phyloP scores from a whole-genome alignment of 2,888 invertebrate genomes.

The Cyclophora punctaria region DNA sequence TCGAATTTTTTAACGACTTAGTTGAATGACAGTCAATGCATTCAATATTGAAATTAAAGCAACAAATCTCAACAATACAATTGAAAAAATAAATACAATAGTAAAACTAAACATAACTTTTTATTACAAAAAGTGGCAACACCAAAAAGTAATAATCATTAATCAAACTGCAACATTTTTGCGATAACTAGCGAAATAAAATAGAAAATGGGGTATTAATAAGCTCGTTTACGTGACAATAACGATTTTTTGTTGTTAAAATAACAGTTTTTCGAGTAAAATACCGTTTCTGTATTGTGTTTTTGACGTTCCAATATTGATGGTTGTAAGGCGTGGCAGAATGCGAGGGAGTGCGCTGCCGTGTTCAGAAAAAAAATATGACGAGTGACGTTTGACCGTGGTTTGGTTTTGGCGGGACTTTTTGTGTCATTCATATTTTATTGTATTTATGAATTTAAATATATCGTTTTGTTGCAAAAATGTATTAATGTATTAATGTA shows the following conservation, averaged over 20 bases:
- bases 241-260: constrained; percentile 5
- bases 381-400: constrained; percentile 23
- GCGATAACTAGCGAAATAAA: no score
- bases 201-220: no score
- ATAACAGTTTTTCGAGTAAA: constrained; percentile 8
- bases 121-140: constrained; percentile 11
- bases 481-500: no score
- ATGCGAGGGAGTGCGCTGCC: constrained; percentile 36
- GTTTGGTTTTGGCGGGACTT: constrained; percentile 1
- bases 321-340: constrained; percentile 42
- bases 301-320: constrained; percentile 37
- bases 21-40: no score
- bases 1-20: no score
- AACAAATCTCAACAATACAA: no score
- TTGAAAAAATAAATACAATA: background rate
- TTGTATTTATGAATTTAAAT: no score
- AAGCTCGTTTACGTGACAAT: constrained; percentile 3
- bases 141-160: constrained; percentile 16
- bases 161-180: constrained; percentile 12
- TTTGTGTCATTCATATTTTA: no score
- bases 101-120: constrained; percentile 5
- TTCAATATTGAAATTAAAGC: no score
- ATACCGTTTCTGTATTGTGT: constrained; percentile 15
- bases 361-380: constrained; percentile 24
- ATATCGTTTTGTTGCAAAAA: no score